A percentile compares a stretch with the other conserved stretches of the same genome.
Evolutionary conservation across 2,888 invertebrate species (phyloP).

Genomic region (Malthinus seriepunctatus): DNA sequence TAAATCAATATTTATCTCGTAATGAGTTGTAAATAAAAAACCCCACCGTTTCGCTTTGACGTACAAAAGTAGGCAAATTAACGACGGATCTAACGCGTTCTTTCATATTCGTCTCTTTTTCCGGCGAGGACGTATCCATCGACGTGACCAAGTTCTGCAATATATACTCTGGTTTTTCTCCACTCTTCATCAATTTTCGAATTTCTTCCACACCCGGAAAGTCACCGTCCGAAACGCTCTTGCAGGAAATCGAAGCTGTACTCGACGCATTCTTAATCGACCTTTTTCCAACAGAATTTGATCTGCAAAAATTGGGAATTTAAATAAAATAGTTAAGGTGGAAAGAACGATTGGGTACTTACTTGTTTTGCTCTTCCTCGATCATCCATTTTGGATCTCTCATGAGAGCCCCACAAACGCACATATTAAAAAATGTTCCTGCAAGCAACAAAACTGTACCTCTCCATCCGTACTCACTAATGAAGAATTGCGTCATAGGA

Average conservation of each 20-base stretch:
- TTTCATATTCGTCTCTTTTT: slow-evolving; percentile 55
- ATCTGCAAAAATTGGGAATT: slow-evolving; percentile 26
- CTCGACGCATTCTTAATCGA: slow-evolving; percentile 59
- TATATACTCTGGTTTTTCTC: slow-evolving; percentile 69
- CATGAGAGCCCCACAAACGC: slow-evolving; percentile 86
- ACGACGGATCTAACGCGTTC: slow-evolving; percentile 67
- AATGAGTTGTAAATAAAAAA: too few species aligned
- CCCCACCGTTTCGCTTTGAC: slow-evolving; percentile 68
- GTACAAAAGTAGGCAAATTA: slow-evolving; percentile 75
- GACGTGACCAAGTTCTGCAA: slow-evolving; percentile 65
- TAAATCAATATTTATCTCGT: slow-evolving; percentile 3
- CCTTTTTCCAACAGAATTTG: slow-evolving; percentile 53
- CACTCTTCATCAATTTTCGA: slow-evolving; percentile 70
- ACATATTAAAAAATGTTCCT: slow-evolving; percentile 82
- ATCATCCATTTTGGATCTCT: slow-evolving; percentile 85
- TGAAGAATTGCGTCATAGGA: slow-evolving; percentile 79
- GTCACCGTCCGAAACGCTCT: slow-evolving; percentile 53
- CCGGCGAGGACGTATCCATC: slow-evolving; percentile 56
- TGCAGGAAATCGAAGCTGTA: slow-evolving; percentile 57
- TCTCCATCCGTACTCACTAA: slow-evolving; percentile 82
- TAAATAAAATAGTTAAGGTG: neutral
- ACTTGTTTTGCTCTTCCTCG: slow-evolving; percentile 59
- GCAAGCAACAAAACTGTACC: slow-evolving; percentile 80
- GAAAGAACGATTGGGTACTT: slow-evolving; percentile 7
- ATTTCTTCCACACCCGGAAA: slow-evolving; percentile 70